phyloP scores from a whole-genome alignment of 2,113 vertebrate genomes.

The Laticauda laticaudata region DNA sequence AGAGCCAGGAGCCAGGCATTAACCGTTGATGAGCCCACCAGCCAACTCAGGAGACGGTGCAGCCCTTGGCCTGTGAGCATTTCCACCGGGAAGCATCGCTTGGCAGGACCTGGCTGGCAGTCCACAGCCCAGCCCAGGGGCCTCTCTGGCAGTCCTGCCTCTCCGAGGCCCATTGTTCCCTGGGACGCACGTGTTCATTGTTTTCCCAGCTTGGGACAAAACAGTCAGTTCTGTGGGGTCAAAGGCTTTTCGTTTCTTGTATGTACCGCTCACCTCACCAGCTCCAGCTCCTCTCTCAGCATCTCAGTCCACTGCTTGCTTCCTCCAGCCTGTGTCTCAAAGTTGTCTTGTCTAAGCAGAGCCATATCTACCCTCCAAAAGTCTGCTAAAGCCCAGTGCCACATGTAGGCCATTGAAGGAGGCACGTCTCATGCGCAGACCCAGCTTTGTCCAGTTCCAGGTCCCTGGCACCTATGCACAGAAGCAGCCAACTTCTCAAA shows the following conservation, averaged over 20 bases:
- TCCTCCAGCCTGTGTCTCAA: not conserved
- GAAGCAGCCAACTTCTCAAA: not conserved
- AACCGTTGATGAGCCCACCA: not conserved
- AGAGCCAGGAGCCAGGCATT: not conserved
- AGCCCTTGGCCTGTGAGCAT: not conserved
- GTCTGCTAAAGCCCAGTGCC: not conserved
- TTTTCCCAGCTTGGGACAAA: slow-evolving; percentile 56
- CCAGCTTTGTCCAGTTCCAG: not conserved
- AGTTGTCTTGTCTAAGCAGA: not conserved
- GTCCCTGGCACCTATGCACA: not conserved
- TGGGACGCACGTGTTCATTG: slow-evolving; percentile 39
- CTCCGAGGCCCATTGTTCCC: slow-evolving; percentile 43
- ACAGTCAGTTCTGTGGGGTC: slow-evolving; percentile 24
- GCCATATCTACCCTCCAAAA: not conserved
- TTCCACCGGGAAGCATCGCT: not conserved
- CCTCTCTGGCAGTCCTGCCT: slow-evolving; percentile 6
- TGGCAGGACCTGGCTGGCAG: not conserved
- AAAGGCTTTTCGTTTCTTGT: slow-evolving; percentile 49
- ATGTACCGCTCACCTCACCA: not conserved
- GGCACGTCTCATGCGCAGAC: not conserved
- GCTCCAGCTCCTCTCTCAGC: not conserved
- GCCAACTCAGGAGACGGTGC: not conserved
- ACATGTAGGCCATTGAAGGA: not conserved
- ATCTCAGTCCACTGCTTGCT: not conserved
- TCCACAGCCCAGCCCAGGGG: not conserved